phyloP scores from a whole-genome alignment of 2,797 vertebrate genomes.

The Oreochromis mossambicus region DNA sequence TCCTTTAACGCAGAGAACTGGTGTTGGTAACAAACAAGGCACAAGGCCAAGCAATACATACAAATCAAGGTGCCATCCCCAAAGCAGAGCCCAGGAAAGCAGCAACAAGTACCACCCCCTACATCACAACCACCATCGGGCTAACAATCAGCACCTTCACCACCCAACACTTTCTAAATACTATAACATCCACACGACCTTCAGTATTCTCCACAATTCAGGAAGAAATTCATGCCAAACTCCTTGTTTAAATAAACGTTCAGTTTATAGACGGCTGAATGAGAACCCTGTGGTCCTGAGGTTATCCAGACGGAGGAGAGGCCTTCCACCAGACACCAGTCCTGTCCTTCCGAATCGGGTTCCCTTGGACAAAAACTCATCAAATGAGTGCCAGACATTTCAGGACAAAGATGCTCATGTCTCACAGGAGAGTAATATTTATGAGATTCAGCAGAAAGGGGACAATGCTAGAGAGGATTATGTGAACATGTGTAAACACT shows the following conservation, averaged over 20 bases:
- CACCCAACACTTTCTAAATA: neutral
- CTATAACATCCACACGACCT: slow-evolving; percentile 28
- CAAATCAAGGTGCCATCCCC: neutral
- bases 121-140: slow-evolving; percentile 26
- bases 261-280: neutral
- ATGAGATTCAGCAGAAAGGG: neutral
- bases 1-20: slow-evolving; percentile 11
- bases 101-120: slow-evolving; percentile 19
- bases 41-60: slow-evolving; percentile 3
- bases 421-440: neutral
- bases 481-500: slow-evolving; percentile 18
- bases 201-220: slow-evolving; percentile 32
- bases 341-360: neutral
- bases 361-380: neutral
- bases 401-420: neutral
- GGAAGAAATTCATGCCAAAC: slow-evolving; percentile 21
- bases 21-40: neutral
- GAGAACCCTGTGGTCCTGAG: slow-evolving; percentile 28
- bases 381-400: slow-evolving; percentile 3
- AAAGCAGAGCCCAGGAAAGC: slow-evolving; percentile 12
- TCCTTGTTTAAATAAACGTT: neutral
- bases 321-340: slow-evolving; percentile 58
- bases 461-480: neutral
- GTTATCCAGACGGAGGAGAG: slow-evolving; percentile 60
- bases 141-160: slow-evolving; percentile 20